Percentiles rank a stretch among this genome's conserved stretches.
These are phyloP conservation scores for Pseudomyrmex dendroicus DNA, from an alignment of 1,140 invertebrate species.

Conservation along the genomic window DNA sequence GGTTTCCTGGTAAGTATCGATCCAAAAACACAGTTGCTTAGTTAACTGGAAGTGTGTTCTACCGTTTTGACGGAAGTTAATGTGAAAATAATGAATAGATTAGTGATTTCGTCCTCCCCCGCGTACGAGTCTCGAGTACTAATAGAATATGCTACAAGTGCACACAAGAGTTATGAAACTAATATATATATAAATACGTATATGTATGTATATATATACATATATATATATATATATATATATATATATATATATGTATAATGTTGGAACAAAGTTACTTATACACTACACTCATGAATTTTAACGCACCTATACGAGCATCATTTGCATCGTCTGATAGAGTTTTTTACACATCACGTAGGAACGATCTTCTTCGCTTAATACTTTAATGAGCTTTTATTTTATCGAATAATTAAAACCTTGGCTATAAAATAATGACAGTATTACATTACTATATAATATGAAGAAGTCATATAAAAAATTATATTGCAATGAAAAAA, in stretches of 20 bases:
- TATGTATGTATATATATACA: too few relatives aligned
- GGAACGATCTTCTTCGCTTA: neutral
- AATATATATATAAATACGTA: neutral
- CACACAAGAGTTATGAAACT: conserved; percentile 3
- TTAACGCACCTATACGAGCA: conserved; percentile 1
- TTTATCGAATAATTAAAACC: conserved; percentile 19
- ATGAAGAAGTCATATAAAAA: too few relatives aligned
- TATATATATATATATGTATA: too few relatives aligned
- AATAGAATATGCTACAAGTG: conserved; percentile 2
- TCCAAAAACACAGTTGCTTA: neutral
- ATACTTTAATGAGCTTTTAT: conserved; percentile 6
- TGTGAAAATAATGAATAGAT: conserved; percentile 8
- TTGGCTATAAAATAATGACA: neutral
- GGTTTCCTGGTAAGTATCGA: conserved; percentile 33
- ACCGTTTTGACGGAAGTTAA: neutral
- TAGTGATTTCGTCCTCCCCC: neutral
- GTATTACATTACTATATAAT: neutral
- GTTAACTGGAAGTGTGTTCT: neutral
- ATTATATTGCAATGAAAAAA: too few relatives aligned
- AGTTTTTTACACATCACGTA: conserved; percentile 10
- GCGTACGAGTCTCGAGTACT: conserved; percentile 8
- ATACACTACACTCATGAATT: conserved; percentile 16
- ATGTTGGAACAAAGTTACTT: conserved; percentile 11
- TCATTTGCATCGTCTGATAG: conserved; percentile 22
- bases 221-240: too few relatives aligned